Base-by-base conservation (phyloP, 2,113 vertebrate species). In the Pionites leucogaster region DNA sequence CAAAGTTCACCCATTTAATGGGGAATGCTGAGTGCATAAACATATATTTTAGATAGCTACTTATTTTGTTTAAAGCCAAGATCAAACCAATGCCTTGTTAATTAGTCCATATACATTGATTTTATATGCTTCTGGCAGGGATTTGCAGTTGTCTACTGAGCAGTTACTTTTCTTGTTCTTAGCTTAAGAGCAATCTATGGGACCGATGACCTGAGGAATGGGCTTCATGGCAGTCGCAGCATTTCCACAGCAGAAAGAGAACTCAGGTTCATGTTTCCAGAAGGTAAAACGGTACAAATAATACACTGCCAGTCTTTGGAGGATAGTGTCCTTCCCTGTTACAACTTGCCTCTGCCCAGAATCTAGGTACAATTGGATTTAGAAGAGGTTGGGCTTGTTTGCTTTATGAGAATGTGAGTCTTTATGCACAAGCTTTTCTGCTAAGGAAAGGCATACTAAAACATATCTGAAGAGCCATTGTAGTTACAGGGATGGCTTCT, bases 121-220 rank as follows among this genome's bases (percentile, higher is more conserved):
- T 41, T 83, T 59, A 7, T 83, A 41, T 65, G 59, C 63, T 63
- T 52, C 68, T 72, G 35, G 59, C 76, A 88, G 46, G 35, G 41
- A 62, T 91, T 46, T 87, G 62, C 75, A 55, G 59, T 44, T 78
- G 31, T 69, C 41, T 85, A 75, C 49, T 35, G 83, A 88, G 27
- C 35, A 37, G 17, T 37, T 87, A 33, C 96, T 74, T 95, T 49
- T 88, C 50, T 93, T 97, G 33, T 62, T 97, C 96, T 87, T 95
- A 99, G 99, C 93, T 97, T 99, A 63, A 98, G 99, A 97, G 99
- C 99, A 28, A 98, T 98, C 92, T 99, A 99, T 93, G 99, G 99
- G 55, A 99, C 98, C 23, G 99, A 98, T 94, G 99, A 99, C 17
- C 96, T 99, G 65, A 98, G 98, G 86, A 99, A 99, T 18, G 99